Percentiles rank a stretch among this genome's conserved stretches.
Evolutionary conservation across 2,113 vertebrate genomes (phyloP).

Genomic region (Indicator maculatus): DNA sequence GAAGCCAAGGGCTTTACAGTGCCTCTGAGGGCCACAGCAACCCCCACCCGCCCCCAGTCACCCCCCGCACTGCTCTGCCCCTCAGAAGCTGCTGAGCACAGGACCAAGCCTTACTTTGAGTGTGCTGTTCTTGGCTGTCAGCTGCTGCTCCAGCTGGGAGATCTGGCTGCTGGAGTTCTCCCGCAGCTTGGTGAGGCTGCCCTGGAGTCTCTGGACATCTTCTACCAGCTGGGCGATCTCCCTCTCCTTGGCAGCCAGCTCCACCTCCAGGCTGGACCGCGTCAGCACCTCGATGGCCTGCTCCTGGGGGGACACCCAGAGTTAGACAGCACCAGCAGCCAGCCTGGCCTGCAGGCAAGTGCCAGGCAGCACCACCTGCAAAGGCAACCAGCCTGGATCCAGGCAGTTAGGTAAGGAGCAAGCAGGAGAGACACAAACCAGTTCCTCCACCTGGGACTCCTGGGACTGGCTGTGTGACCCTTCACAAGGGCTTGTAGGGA

Average conservation of each 20-base stretch:
- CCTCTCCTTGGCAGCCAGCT: slow-evolving; percentile 94
- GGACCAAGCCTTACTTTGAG: slow-evolving; percentile 83
- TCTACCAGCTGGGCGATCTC: slow-evolving; percentile 95
- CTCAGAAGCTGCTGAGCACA: neutral
- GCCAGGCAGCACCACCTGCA: rapidly evolving
- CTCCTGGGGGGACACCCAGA: slow-evolving; percentile 68
- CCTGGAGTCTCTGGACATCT: slow-evolving; percentile 96
- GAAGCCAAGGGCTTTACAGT: neutral
- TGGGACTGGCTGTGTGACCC: rapidly evolving
- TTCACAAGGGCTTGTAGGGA: neutral
- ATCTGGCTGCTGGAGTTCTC: slow-evolving; percentile 94
- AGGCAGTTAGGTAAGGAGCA: neutral
- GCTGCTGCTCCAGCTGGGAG: slow-evolving; percentile 93
- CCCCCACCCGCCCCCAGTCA: neutral
- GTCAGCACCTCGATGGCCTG: slow-evolving; percentile 86
- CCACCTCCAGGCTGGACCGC: slow-evolving; percentile 90
- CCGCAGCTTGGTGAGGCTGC: slow-evolving; percentile 93
- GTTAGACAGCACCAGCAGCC: neutral
- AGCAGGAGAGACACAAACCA: neutral
- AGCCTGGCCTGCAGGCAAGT: too few relatives aligned
- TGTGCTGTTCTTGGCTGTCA: slow-evolving; percentile 87
- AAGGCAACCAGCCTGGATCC: neutral
- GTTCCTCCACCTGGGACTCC: neutral
- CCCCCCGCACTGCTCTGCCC: rapidly evolving
- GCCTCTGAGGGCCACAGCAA: neutral